Conservation (phyloP, 2,797 vertebrate genomes). For the Parambassis ranga region DNA sequence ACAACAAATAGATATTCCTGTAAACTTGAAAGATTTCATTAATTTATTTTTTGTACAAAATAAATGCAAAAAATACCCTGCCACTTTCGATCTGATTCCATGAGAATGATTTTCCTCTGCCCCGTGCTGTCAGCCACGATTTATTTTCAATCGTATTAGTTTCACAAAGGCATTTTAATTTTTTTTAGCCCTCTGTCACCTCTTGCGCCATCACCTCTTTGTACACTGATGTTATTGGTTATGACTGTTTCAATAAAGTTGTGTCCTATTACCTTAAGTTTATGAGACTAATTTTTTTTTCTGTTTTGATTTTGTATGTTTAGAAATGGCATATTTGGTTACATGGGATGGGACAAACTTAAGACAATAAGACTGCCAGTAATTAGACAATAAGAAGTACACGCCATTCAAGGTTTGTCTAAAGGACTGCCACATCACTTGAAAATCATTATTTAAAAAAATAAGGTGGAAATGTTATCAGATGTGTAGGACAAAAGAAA, state of each 20-base stretch:
- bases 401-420: too few species aligned
- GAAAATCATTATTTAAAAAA: too few species aligned
- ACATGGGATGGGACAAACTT: neutral
- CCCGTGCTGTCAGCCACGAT: slow-evolving; percentile 59
- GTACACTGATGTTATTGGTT: slow-evolving; percentile 84
- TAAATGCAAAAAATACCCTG: slow-evolving; percentile 84
- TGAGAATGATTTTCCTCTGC: slow-evolving; percentile 62
- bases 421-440: too few species aligned
- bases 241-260: slow-evolving; percentile 88
- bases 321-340: too few species aligned
- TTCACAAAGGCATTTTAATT: slow-evolving; percentile 50
- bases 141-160: slow-evolving; percentile 46
- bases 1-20: slow-evolving; percentile 86
- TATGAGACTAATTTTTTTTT: slow-evolving; percentile 33
- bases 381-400: neutral
- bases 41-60: slow-evolving; percentile 91
- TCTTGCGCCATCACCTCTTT: slow-evolving; percentile 71
- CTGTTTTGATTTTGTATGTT: neutral
- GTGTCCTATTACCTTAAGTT: slow-evolving; percentile 81
- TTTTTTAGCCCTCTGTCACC: slow-evolving; percentile 42
- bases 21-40: slow-evolving; percentile 91
- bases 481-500: neutral
- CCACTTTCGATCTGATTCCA: slow-evolving; percentile 77
- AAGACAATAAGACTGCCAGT: neutral
- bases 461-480: too few species aligned